Base-by-base conservation (phyloP, 2,888 invertebrate species). In the Chironomus tentans region DNA sequence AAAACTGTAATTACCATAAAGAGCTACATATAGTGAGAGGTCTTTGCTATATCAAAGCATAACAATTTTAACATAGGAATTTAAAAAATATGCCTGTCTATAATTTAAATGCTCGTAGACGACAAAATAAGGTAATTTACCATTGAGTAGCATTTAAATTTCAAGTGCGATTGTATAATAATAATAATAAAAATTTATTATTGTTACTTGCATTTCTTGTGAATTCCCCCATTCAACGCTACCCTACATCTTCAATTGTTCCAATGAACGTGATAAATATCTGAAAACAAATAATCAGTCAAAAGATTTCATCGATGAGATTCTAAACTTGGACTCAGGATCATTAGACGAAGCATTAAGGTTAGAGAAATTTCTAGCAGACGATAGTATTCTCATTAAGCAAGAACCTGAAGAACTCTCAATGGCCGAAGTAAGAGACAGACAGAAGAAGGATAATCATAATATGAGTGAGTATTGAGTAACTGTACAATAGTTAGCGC, bases 401-500 rank as follows among this genome's bases (percentile, higher is more conserved):
- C 88, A 89, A 79, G 90, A 91, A 81, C 89, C 89, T 2, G 85
- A 88, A 78, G 83, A 89, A 77, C 77, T 91, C 75, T 89, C 89
- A 61, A 94, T 94, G 78, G 91, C 91, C 0, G 93, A 94, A 82
- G 76, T 76, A 38, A 22, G 76, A 4, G 95, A 95, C 81, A 84
- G 95, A 76, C 93, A 94, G 85, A 95, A 95, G 85, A 95, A 95
- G 82, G 95, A 95, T 82, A 94, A 93, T 82, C 95, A 95, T 82
- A 95, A 95, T 82, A 93, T 93, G 91, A 94, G 94, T 94, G 82
- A 89, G 92, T 88, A 65, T 38, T 38, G 38, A 38, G 56, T 48
- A 65, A 65, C 65, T 65, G 65, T 65, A 18, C 56, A 56, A 6
- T 18, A 56, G 56, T 15, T 15, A 18, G 18, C 56, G 38, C 38